These are phyloP conservation scores for Drosophila kanapiae DNA, from an alignment of 1,140 invertebrate genomes.

Conservation along the genomic window DNA sequence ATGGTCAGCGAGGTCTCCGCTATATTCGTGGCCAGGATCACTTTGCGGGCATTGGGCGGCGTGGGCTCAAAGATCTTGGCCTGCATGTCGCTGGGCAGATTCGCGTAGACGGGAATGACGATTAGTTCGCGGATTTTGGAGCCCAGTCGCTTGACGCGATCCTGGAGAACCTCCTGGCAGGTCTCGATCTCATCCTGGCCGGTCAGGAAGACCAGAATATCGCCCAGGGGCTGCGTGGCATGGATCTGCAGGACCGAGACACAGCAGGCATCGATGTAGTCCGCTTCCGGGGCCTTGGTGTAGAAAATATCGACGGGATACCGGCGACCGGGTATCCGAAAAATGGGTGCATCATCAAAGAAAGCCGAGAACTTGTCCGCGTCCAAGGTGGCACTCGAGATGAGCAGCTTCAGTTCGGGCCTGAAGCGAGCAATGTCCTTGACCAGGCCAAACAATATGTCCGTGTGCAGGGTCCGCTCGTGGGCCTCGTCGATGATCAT, in stretches of 20 bases:
- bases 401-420: conserved; percentile 97
- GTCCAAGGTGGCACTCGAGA: conserved; percentile 99
- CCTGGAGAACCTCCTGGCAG: conserved; percentile 96
- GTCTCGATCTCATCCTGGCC: conserved; percentile 99
- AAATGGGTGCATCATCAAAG: conserved; percentile 99
- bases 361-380: conserved; percentile 99
- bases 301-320: conserved; percentile 98
- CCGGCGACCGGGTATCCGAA: conserved; percentile 96
- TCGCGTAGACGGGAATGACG: conserved; percentile 98
- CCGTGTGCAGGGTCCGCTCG: conserved; percentile 98
- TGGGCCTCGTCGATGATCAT: conserved; percentile 99
- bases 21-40: conserved; percentile 99
- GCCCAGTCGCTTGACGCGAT: conserved; percentile 95
- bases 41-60: conserved; percentile 97
- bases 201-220: conserved; percentile 98
- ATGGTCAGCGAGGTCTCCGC: conserved; percentile 99
- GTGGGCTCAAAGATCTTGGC: conserved; percentile 99
- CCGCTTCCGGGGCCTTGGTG: conserved; percentile 99
- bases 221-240: conserved; percentile 97
- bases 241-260: conserved; percentile 99
- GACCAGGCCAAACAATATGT: conserved; percentile 98
- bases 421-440: conserved; percentile 99
- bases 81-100: conserved; percentile 99
- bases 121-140: conserved; percentile 97
- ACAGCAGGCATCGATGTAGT: conserved; percentile 98